phyloP scores from a whole-genome alignment of 2,113 vertebrate genomes.

The Ictidomys tridecemlineatus region DNA sequence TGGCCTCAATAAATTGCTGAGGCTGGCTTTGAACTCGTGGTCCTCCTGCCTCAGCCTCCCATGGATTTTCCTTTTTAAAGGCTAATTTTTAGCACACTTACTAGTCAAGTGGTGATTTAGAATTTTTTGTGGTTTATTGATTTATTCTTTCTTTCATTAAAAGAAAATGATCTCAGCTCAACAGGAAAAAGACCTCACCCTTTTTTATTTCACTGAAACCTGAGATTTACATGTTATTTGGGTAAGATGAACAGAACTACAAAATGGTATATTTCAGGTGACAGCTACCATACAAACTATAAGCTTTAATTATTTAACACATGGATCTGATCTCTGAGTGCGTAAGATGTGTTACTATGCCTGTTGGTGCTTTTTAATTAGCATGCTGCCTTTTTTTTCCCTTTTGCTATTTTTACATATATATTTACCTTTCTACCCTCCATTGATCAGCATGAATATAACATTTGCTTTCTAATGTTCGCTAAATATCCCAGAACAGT shows the following conservation, averaged over 20 bases:
- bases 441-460: neutral
- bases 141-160: neutral
- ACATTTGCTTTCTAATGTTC: slow-evolving; percentile 21
- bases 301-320: neutral
- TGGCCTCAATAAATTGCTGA: too few species aligned
- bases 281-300: neutral
- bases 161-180: neutral
- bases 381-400: neutral
- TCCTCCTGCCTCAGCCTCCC: neutral
- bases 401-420: neutral
- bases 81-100: slow-evolving; percentile 1
- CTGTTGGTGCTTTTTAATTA: neutral
- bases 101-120: slow-evolving; percentile 10
- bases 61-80: neutral
- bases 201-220: neutral
- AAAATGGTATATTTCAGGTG: neutral
- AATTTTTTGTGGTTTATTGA: neutral
- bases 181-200: neutral
- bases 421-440: neutral
- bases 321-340: neutral
- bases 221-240: neutral
- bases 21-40: too few species aligned
- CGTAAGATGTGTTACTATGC: neutral
- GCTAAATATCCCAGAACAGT: neutral
- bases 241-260: neutral